These are phyloP conservation scores for Epizoanthus ramosus DNA, from an alignment of 92 coral and sea anemone genomes.

Conservation along the genomic window DNA sequence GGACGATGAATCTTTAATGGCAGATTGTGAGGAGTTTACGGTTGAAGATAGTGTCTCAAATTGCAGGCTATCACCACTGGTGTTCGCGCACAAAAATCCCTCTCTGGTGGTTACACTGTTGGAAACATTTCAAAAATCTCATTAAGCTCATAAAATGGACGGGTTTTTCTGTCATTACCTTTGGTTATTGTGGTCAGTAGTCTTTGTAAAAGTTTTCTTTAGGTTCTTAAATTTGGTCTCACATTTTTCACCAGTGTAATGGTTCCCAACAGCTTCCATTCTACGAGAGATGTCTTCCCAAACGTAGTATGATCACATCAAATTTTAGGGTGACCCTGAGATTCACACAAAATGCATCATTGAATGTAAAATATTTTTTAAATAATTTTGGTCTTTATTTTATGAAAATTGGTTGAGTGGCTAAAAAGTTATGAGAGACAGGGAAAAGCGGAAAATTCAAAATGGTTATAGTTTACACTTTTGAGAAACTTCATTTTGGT, in stretches of 20 bases:
- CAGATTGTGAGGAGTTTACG: conserved; percentile 14
- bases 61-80: neutral
- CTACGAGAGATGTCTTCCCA: conserved; percentile 58
- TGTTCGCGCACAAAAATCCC: neutral
- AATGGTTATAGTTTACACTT: conserved; percentile 14
- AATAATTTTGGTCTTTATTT: too few species aligned
- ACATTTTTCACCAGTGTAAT: conserved; percentile 51
- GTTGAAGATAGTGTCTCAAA: neutral
- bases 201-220: conserved; percentile 50
- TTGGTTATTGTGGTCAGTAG: conserved; percentile 58
- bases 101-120: conserved; percentile 53
- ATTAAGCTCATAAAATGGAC: conserved; percentile 58
- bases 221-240: conserved; percentile 55
- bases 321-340: too few species aligned
- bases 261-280: conserved; percentile 52
- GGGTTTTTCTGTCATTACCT: conserved; percentile 52
- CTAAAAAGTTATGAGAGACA: too few species aligned
- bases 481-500: conserved; percentile 7
- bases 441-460: conserved; percentile 23
- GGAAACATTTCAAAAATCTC: conserved; percentile 59
- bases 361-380: too few species aligned
- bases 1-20: conserved; percentile 8
- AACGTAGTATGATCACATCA: too few species aligned
- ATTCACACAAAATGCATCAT: too few species aligned
- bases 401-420: too few species aligned